Conservation (phyloP, 1,140 invertebrate species). For the Triops longicaudatus region DNA sequence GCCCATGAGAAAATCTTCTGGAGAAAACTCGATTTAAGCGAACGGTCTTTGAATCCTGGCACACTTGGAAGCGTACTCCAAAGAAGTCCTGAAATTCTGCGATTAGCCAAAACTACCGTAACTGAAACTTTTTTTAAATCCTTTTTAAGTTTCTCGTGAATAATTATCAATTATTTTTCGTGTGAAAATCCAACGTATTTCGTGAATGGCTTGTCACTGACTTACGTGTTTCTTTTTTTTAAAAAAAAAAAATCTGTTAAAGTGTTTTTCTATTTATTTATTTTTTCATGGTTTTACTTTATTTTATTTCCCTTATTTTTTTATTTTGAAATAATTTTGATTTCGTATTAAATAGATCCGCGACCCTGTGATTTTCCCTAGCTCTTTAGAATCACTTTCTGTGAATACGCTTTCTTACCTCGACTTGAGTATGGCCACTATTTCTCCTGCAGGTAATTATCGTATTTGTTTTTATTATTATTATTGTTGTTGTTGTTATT, state of each 20-base stretch:
- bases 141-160: conserved; percentile 30
- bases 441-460: conserved; percentile 45
- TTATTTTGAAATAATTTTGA: too few species aligned
- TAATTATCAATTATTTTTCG: too few species aligned
- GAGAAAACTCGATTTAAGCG: conserved; percentile 68
- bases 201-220: too few species aligned
- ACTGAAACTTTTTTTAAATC: conserved; percentile 31
- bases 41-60: conserved; percentile 53
- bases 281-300: conserved; percentile 32
- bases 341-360: conserved; percentile 47
- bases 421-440: conserved; percentile 69
- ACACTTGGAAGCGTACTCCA: conserved; percentile 59
- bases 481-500: conserved; percentile 12
- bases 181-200: too few species aligned
- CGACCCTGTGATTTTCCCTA: conserved; percentile 30
- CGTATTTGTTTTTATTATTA: neutral
- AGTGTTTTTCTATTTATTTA: too few species aligned
- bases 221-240: too few species aligned
- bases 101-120: conserved; percentile 66
- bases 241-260: too few species aligned
- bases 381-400: conserved; percentile 29
- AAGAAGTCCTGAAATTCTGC: conserved; percentile 60
- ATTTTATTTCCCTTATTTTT: too few species aligned
- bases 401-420: conserved; percentile 60
- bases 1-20: conserved; percentile 73